Evolutionary conservation across 2,113 vertebrate genomes (phyloP).

Genomic region (Paramisgurnus dabryanus): DNA sequence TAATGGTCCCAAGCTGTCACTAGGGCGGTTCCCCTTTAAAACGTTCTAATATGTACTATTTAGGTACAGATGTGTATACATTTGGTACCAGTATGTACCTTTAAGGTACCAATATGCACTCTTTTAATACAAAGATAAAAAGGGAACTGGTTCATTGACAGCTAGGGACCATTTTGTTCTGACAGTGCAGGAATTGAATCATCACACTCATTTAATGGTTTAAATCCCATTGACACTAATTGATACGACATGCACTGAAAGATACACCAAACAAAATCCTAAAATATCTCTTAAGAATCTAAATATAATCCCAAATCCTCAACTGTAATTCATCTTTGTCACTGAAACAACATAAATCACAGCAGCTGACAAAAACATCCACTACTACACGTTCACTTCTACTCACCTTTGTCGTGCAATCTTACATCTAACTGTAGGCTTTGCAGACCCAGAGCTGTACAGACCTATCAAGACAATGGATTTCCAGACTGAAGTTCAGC

Average conservation of each 20-base stretch:
- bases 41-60: too few relatives aligned
- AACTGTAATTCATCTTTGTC: conserved; percentile 49
- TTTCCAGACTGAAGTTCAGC: conserved; percentile 32
- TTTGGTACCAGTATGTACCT: too few relatives aligned
- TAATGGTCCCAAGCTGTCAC: too few relatives aligned
- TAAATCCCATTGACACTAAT: conserved; percentile 37
- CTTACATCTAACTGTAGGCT: conserved; percentile 11
- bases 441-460: conserved; percentile 13
- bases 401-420: conserved; percentile 24
- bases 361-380: conserved; percentile 32
- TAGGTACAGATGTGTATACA: too few relatives aligned
- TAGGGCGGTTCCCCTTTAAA: too few relatives aligned
- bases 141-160: too few relatives aligned
- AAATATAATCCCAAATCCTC: conserved; percentile 37
- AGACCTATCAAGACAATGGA: conserved; percentile 29
- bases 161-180: not conserved
- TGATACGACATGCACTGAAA: not conserved
- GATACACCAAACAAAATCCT: not conserved
- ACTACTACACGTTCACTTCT: conserved; percentile 39
- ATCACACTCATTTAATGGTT: conserved; percentile 3
- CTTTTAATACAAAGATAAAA: too few relatives aligned
- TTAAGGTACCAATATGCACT: too few relatives aligned
- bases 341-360: conserved; percentile 35
- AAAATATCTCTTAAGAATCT: conserved; percentile 34
- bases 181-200: conserved; percentile 7